Base-by-base conservation (phyloP, 2,797 vertebrate species). In the Manis crassicaudata region DNA sequence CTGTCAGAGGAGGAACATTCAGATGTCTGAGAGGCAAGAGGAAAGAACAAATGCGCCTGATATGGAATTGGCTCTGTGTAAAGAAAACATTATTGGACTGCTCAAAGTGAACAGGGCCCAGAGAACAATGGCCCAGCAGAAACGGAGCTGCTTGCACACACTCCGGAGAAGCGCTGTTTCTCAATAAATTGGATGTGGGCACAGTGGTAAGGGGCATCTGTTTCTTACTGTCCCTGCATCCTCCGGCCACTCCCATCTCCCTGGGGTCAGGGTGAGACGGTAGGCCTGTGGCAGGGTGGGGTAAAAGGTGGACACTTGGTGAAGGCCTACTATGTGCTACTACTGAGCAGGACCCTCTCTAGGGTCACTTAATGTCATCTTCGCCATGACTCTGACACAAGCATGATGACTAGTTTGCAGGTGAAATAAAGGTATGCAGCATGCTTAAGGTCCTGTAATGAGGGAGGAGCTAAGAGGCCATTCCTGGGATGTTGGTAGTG, bases 1-100 rank as follows among this genome's bases (percentile, higher is more conserved):
- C 97, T 98, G 97, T 98, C 98, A 98, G 96, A 98, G 58, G 73
- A 97, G 95, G 97, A 97, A 88, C 95, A 92, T 98, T 96, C 68
- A 92, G 95, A 92, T 3, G 70, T 87, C 96, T 94, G 27, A 16
- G 90, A 98, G 96, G 98, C 37, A 92, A 98, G 98, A 97, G 81
- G 90, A 89, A 97, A 92, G 94, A 97, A 98, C 94, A 98, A 98
- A 97, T 82, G 97, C 86, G 97, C 95, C 21, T 90, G 95, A 97
- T 92, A 75, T 62, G 93, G 88, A 95, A 97, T 95, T 95, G 96
- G 88, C 93, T 97, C 96, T 98, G 94, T 97, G 98, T 97, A 98
- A 98, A 98, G 96, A 97, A 97, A 87, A 96, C 77, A 94, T 96
- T 97, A 94, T 88, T 95, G 85, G 96, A 93, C 73, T 62, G 85